Evolutionary conservation across 1,140 invertebrate genomes (phyloP).

Genomic region (Drosophila persimilis): DNA sequence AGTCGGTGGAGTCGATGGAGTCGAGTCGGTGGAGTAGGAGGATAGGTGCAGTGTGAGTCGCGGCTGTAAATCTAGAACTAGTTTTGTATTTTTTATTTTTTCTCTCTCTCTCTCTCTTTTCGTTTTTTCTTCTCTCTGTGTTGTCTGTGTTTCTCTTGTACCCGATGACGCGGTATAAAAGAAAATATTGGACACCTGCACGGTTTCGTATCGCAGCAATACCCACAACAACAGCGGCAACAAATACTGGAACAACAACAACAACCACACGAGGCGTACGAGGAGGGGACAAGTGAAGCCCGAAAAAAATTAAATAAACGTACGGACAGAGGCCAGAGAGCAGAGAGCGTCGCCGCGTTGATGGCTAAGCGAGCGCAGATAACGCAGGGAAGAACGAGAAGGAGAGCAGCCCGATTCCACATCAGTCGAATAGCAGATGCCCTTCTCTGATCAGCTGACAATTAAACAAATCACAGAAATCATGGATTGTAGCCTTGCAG

Average conservation of each 20-base stretch:
- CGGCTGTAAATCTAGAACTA: constrained; percentile 78
- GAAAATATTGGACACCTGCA: constrained; percentile 82
- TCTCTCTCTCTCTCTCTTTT: constrained; percentile 4
- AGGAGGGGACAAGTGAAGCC: constrained; percentile 69
- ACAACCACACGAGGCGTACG: constrained; percentile 35
- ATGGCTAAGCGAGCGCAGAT: constrained; percentile 34
- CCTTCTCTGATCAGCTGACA: not conserved
- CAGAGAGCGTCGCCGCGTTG: constrained; percentile 8
- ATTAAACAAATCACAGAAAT: too few relatives aligned
- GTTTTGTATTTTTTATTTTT: constrained; percentile 59
- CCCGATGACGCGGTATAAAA: constrained; percentile 74
- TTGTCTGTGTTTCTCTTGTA: constrained; percentile 31
- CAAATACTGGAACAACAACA: constrained; percentile 22
- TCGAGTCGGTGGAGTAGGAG: not conserved
- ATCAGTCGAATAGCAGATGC: constrained; percentile 1
- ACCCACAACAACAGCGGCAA: constrained; percentile 28
- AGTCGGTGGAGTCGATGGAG: not conserved
- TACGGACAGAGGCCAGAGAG: constrained; percentile 42
- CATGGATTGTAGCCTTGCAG: too few relatives aligned
- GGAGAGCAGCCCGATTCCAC: not conserved
- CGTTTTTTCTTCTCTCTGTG: constrained; percentile 2
- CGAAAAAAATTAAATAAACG: constrained; percentile 58
- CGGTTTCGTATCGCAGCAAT: constrained; percentile 69
- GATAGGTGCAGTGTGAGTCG: constrained; percentile 5
- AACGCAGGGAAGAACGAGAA: constrained; percentile 17